Base-by-base conservation (phyloP, 1,140 invertebrate genomes). In the Apocrypta bakeri region DNA sequence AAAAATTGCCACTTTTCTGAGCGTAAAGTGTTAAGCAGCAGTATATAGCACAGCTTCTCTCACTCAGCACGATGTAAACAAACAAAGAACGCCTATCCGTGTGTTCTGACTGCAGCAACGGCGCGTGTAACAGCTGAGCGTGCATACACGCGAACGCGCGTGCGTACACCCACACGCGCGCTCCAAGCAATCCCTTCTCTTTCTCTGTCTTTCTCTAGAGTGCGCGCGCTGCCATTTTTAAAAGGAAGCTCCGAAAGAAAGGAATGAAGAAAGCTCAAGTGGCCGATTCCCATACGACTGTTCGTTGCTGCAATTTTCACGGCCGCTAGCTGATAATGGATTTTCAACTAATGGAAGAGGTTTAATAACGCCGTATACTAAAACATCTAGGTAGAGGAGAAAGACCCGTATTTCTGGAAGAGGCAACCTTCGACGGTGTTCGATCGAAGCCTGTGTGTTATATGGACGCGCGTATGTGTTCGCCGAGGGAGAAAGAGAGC, bases 161-260 rank as follows among this genome's bases (percentile, higher is more conserved):
- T 77, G 56, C 31, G 75, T 77, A 37, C 33, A 33, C 33, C 64
- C 9, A 40, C 17, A 31, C 33, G 27, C 37, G 14, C 8, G 17
- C n/a, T n/a, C n/a, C n/a, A n/a, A n/a, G n/a, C n/a, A n/a, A 33
- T 14, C 9, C 29, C 29, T 33, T 69, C 68, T 29, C 25, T 17
- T 11, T 31, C 72, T 27, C 25, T 56, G 25, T 72, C 69, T 7
- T 33, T 63, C 69, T 64, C 17, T 21, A 17, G 25, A 27, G 79
- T 31, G 61, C 69, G 68, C 69, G 48, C 33, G 40, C 79, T 80
- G 79, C 84, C 79, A 85, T 81, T 84, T 83, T 81, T 63, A 79
- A 84, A 83, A 85, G 74, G 76, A 83, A 82, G 31, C 31, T 71
- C 27, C 3, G 17, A 42, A 17, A 33, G 24, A 61, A 33, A n/a